Evolutionary conservation across 2,113 vertebrate species (phyloP).

Genomic region (Colossoma macropomum): DNA sequence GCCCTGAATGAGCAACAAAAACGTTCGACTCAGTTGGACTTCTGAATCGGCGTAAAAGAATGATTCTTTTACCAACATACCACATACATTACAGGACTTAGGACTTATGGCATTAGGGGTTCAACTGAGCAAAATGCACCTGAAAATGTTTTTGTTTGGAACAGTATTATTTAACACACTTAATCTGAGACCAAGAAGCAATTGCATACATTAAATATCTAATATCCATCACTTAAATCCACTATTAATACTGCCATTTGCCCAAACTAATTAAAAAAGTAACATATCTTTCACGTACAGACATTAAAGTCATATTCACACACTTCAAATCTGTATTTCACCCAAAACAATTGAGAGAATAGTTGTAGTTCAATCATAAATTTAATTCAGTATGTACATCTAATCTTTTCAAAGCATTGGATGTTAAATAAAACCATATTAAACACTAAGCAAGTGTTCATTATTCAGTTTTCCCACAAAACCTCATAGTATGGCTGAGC

Average conservation of each 20-base stretch:
- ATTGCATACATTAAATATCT: no score
- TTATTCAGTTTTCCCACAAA: constrained; percentile 15
- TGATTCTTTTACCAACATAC: background rate
- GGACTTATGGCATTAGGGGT: background rate
- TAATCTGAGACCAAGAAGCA: no score
- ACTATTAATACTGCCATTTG: no score
- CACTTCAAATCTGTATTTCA: background rate
- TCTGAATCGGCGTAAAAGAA: no score
- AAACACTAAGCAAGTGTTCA: constrained; percentile 41
- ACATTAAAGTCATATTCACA: no score
- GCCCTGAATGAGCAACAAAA: background rate
- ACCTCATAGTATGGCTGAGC: constrained; percentile 2
- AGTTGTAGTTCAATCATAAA: constrained; percentile 55
- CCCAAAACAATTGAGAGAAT: background rate
- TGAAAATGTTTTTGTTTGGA: no score
- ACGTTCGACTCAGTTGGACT: no score
- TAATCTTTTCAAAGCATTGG: constrained; percentile 65
- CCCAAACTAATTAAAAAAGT: no score
- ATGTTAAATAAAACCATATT: constrained; percentile 60
- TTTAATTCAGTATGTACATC: constrained; percentile 76
- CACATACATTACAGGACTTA: background rate
- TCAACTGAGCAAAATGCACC: no score
- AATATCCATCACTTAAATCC: no score
- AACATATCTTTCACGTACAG: no score
- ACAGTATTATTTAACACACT: no score